These are phyloP conservation scores for Tanytarsus gracilentus DNA, from an alignment of 2,888 invertebrate genomes.

Conservation along the genomic window DNA sequence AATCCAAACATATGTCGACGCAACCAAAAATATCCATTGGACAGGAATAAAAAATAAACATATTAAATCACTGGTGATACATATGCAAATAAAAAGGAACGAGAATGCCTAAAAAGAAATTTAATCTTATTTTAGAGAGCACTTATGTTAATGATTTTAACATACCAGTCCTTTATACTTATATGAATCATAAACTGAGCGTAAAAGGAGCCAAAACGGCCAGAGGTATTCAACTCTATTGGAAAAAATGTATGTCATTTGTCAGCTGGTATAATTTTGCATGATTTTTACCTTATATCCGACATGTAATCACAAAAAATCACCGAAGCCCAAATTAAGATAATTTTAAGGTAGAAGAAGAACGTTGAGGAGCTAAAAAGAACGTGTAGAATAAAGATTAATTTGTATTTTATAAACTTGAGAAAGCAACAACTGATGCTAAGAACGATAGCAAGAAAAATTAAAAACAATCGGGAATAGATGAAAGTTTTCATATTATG, in stretches of 20 bases:
- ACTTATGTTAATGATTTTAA: slow-evolving; percentile 34
- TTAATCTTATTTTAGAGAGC: not conserved
- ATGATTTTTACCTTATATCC: slow-evolving; percentile 66
- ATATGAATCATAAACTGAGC: slow-evolving; percentile 94
- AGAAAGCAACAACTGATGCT: slow-evolving; percentile 31
- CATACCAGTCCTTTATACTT: slow-evolving; percentile 95
- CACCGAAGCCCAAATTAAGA: slow-evolving; percentile 89
- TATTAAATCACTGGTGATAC: slow-evolving; percentile 95
- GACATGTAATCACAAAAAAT: slow-evolving; percentile 92
- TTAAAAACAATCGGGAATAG: not conserved
- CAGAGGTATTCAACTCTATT: slow-evolving; percentile 85
- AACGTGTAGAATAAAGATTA: not conserved
- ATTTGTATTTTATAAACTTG: slow-evolving; percentile 33
- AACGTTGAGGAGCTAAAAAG: slow-evolving; percentile 67
- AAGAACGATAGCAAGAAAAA: slow-evolving; percentile 30
- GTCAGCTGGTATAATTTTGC: not conserved
- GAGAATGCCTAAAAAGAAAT: slow-evolving; percentile 76
- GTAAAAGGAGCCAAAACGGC: slow-evolving; percentile 94
- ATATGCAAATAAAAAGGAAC: slow-evolving; percentile 95
- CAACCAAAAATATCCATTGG: slow-evolving; percentile 94
- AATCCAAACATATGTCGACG: slow-evolving; percentile 98
- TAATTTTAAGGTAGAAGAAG: slow-evolving; percentile 91
- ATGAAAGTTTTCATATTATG: not conserved
- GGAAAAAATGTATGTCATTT: not conserved
- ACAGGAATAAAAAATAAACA: slow-evolving; percentile 98